phyloP scores from a whole-genome alignment of 2,113 vertebrate genomes.

The Origma solitaria region DNA sequence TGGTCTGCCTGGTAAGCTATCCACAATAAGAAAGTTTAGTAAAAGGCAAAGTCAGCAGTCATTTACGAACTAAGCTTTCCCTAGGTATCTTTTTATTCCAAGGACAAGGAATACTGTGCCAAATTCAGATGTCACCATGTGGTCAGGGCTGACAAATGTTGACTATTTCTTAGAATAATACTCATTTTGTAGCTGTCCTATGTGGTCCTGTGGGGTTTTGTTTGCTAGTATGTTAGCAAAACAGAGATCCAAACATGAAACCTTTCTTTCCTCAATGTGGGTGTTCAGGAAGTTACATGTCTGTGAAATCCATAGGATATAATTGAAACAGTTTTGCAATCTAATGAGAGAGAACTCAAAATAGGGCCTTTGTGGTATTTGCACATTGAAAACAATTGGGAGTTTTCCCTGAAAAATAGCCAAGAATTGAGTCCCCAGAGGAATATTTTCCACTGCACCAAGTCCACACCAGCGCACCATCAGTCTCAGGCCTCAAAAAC shows the following conservation, averaged over 20 bases:
- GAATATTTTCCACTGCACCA: not conserved
- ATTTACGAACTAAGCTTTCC: not conserved
- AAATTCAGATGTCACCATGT: conserved; percentile 13
- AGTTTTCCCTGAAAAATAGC: conserved; percentile 33
- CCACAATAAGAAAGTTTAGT: not conserved
- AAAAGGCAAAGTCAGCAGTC: not conserved
- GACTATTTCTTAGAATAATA: conserved; percentile 25
- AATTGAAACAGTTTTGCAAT: conserved; percentile 42
- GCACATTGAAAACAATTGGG: conserved; percentile 4
- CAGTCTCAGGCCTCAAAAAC: not conserved
- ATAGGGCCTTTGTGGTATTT: conserved; percentile 10
- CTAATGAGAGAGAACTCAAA: conserved; percentile 25
- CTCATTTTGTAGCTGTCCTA: not conserved
- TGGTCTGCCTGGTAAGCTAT: not conserved
- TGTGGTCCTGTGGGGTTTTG: not conserved
- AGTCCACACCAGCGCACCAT: not conserved
- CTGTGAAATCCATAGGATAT: conserved; percentile 43
- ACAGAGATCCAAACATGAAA: not conserved
- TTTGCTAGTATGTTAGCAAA: conserved; percentile 24
- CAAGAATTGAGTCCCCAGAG: not conserved
- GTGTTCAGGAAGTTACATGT: conserved; percentile 30
- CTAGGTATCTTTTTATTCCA: not conserved
- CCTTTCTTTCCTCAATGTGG: not conserved
- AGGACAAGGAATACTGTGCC: not conserved
- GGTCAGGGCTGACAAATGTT: not conserved